Evolutionary conservation across 1,140 invertebrate species (phyloP).

Genomic region (Drosophila lacteicornis): DNA sequence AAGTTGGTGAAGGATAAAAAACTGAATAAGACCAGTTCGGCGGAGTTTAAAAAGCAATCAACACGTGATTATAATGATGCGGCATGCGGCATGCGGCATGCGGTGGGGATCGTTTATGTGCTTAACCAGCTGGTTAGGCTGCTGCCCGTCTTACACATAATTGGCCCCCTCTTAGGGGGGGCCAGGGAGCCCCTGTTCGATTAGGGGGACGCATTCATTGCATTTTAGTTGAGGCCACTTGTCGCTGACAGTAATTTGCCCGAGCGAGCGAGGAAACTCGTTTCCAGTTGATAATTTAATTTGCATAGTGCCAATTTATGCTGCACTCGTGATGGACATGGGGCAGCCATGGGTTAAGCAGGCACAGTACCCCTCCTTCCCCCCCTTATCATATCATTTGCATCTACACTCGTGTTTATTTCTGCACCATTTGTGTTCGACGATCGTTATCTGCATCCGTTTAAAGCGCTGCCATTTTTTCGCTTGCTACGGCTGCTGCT

Average conservation of each 20-base stretch:
- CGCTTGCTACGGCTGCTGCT: slow-evolving; percentile 31
- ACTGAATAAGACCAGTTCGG: slow-evolving; percentile 20
- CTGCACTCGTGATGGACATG: slow-evolving; percentile 73
- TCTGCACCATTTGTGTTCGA: slow-evolving; percentile 83
- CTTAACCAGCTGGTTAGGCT: slow-evolving; percentile 48
- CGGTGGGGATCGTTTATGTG: slow-evolving; percentile 46
- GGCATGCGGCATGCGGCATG: slow-evolving; percentile 38
- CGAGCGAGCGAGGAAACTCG: slow-evolving; percentile 57
- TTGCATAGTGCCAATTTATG: slow-evolving; percentile 84
- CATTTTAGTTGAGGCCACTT: slow-evolving; percentile 67
- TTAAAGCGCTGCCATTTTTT: slow-evolving; percentile 69
- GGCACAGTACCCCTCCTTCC: slow-evolving; percentile 2
- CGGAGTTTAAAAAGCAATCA: slow-evolving; percentile 82
- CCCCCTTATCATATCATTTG: slow-evolving; percentile 77
- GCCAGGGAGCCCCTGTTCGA: slow-evolving; percentile 15
- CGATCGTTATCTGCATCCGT: slow-evolving; percentile 83
- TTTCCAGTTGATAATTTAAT: slow-evolving; percentile 81
- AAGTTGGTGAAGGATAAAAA: slow-evolving; percentile 2
- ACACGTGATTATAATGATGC: slow-evolving; percentile 83
- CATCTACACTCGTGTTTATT: slow-evolving; percentile 84
- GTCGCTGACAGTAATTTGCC: slow-evolving; percentile 80
- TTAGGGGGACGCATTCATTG: slow-evolving; percentile 75
- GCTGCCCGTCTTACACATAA: slow-evolving; percentile 80
- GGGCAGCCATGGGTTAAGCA: slow-evolving; percentile 48
- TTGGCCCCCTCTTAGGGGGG: slow-evolving; percentile 38